Evolutionary conservation across 2,113 vertebrate genomes (phyloP).

Genomic region (Caloenas nicobarica): DNA sequence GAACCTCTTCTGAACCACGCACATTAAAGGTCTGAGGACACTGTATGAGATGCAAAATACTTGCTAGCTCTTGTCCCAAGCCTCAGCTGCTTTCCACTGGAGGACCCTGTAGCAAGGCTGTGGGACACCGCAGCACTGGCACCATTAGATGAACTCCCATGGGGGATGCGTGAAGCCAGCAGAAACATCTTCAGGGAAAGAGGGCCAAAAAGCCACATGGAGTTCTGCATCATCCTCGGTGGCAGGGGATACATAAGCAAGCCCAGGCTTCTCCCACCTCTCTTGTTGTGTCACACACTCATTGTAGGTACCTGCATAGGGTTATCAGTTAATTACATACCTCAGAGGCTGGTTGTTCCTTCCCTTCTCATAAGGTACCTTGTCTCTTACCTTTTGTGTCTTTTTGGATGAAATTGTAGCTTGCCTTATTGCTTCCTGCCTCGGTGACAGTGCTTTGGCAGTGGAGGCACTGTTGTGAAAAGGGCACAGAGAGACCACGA

Average conservation of each 20-base stretch:
- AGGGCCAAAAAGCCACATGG: not conserved
- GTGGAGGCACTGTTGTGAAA: not conserved
- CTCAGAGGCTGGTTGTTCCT: not conserved
- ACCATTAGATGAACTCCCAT: not conserved
- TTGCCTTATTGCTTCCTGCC: not conserved
- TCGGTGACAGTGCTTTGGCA: not conserved
- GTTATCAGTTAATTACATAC: not conserved
- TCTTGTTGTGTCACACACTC: not conserved
- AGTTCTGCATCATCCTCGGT: not conserved
- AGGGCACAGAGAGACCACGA: not conserved
- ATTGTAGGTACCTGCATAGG: not conserved
- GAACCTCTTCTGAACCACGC: not conserved
- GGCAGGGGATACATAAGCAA: not conserved
- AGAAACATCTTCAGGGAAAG: not conserved
- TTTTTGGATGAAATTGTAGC: not conserved
- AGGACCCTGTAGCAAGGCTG: not conserved
- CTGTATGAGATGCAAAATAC: not conserved
- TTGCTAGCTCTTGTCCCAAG: not conserved
- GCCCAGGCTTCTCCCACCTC: not conserved
- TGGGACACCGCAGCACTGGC: not conserved
- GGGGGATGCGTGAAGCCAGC: not conserved
- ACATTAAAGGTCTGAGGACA: not conserved
- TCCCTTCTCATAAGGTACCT: not conserved
- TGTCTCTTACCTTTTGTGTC: not conserved
- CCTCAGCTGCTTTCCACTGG: not conserved